phyloP scores from a whole-genome alignment of 2,797 vertebrate genomes.

The Dendrocincla tyrannina region DNA sequence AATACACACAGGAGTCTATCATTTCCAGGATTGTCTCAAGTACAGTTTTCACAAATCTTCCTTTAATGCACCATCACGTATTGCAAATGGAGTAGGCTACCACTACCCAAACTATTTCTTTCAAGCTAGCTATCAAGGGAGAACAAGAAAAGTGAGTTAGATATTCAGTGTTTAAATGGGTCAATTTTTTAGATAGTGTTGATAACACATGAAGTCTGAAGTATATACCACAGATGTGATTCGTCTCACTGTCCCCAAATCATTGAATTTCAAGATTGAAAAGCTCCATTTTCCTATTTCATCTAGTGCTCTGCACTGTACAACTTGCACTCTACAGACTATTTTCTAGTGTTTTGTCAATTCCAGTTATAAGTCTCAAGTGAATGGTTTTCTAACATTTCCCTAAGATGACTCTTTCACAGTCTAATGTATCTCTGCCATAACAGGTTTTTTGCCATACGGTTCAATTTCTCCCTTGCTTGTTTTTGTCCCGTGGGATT shows the following conservation, averaged over 20 bases:
- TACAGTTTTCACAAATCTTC: not conserved
- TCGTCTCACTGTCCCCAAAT: not conserved
- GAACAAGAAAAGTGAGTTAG: not conserved
- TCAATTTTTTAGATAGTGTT: not conserved
- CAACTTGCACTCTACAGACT: not conserved
- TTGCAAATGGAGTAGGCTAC: not conserved
- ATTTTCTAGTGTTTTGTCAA: conserved; percentile 12
- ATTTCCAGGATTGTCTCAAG: not conserved
- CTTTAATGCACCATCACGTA: not conserved
- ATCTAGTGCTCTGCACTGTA: not conserved
- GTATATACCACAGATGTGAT: not conserved
- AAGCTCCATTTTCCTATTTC: conserved; percentile 5
- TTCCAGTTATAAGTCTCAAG: not conserved
- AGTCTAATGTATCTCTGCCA: not conserved
- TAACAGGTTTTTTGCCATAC: not conserved
- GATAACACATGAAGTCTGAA: not conserved
- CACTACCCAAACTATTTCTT: not conserved
- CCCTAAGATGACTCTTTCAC: not conserved
- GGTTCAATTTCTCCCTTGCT: not conserved
- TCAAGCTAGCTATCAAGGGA: not conserved
- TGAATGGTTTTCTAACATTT: not conserved
- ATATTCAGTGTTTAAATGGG: not conserved
- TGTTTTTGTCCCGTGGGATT: not conserved
- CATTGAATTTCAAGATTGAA: not conserved
- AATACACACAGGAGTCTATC: not conserved